Evolutionary conservation across 1,140 invertebrate genomes (phyloP).

Genomic region (Schlechtendalia chinensis): DNA sequence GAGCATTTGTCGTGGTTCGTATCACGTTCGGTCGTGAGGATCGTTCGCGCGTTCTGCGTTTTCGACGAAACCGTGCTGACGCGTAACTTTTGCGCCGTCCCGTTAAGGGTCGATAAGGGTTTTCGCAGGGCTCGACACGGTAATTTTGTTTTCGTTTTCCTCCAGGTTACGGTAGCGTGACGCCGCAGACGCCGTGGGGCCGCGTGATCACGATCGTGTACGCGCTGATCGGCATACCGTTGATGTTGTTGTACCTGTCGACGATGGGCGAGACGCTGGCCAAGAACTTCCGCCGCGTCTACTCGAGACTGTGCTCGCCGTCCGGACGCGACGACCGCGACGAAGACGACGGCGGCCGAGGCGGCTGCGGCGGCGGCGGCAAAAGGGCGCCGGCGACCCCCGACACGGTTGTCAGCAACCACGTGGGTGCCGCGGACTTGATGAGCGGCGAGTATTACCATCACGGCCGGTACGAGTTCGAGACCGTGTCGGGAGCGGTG

Average conservation of each 20-base stretch:
- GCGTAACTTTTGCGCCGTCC: no score
- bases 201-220: slow-evolving; percentile 81
- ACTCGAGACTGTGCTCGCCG: slow-evolving; percentile 51
- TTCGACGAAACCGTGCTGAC: no score
- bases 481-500: slow-evolving; percentile 10
- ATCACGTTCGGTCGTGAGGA: no score
- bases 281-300: slow-evolving; percentile 56
- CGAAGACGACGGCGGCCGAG: slow-evolving; percentile 49
- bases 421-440: slow-evolving; percentile 54
- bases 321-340: background rate
- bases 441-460: background rate
- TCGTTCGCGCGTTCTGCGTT: no score
- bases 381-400: slow-evolving; percentile 51
- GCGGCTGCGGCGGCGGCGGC: slow-evolving; percentile 54
- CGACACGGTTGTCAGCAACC: slow-evolving; percentile 55
- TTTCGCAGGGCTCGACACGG: no score
- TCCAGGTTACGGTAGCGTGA: slow-evolving; percentile 89
- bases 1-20: no score
- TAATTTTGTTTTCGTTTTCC: slow-evolving; percentile 22
- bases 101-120: no score
- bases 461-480: slow-evolving; percentile 25
- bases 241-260: slow-evolving; percentile 86
- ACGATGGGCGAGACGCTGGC: slow-evolving; percentile 75
- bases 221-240: slow-evolving; percentile 83
- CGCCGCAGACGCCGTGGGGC: slow-evolving; percentile 85